Base-by-base conservation (phyloP, 2,797 vertebrate genomes). In the Notolabrus celidotus region DNA sequence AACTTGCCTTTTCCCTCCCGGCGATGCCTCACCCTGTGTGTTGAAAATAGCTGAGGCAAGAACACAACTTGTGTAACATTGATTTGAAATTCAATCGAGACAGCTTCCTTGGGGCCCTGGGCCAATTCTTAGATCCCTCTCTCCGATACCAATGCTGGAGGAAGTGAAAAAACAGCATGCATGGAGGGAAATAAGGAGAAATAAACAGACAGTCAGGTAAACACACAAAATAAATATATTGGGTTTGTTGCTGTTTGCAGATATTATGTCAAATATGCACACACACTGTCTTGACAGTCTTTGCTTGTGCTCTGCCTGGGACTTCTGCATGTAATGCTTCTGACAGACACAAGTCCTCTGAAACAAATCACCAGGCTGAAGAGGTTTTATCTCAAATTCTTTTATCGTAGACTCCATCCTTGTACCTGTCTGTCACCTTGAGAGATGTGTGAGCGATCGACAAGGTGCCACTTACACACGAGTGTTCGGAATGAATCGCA, bases 21-120 rank as follows among this genome's bases (percentile, higher is more conserved):
- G 80, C 79, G 19, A 60, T 47, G 51, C 83, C 80, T 86, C 76
- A 55, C 60, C 67, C 82, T 67, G 49, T 25, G 63, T 70, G 80
- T 81, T 81, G 71, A 74, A 92, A 87, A 85, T 86, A 87, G 81
- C 86, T 67, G 67, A 77, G 61, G 76, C 82, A 79, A 55, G 77
- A 87, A 83, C 80, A 82, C 70, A 83, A 87, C 82, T 88, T 88
- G 87, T 85, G 86, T 80, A 86, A 87, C 83, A 87, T 59, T 74
- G 85, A 90, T 92, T 90, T 91, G 80, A 89, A 91, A 90, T 91
- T 89, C 86, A 87, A 87, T 88, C 87, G 76, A 52, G 77, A 77
- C 85, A 61, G 74, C 76, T 78, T 80, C 79, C 81, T 67, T 20
- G 31, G 74, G 33, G 81, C 82, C 66, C 76, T 25, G 43, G 67